Evolutionary conservation across 2,797 vertebrate genomes (phyloP).

Genomic region (Vipera latastei): DNA sequence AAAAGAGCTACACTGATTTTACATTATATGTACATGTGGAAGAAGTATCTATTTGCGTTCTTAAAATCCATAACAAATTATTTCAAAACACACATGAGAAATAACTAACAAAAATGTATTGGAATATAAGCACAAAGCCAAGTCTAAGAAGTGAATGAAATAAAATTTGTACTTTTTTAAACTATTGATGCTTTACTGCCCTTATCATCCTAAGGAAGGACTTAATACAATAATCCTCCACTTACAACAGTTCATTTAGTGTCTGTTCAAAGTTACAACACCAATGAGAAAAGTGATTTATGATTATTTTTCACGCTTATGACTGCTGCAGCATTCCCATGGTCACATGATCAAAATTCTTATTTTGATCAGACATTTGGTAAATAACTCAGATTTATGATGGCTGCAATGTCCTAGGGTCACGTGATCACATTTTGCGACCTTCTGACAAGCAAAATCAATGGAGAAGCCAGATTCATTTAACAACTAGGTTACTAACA

Average conservation of each 20-base stretch:
- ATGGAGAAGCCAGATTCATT: not conserved
- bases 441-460: not conserved
- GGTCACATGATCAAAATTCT: not conserved
- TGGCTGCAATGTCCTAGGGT: not conserved
- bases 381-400: not conserved
- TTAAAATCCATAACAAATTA: not conserved
- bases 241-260: not conserved
- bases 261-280: not conserved
- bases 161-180: not conserved
- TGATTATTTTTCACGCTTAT: not conserved
- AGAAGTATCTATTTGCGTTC: not conserved
- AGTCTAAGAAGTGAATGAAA: not conserved
- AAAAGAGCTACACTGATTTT: not conserved
- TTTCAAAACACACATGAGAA: not conserved
- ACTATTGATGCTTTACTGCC: not conserved
- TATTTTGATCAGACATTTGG: not conserved
- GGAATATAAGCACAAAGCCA: not conserved
- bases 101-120: not conserved
- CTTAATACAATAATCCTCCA: not conserved
- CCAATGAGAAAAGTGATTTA: not conserved
- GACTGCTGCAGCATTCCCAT: not conserved
- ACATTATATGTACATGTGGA: not conserved
- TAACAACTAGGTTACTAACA: not conserved
- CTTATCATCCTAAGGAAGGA: not conserved
- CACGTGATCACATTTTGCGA: not conserved